These are phyloP conservation scores for Charanyca ferruginea DNA, from an alignment of 2,888 invertebrate species.

Conservation along the genomic window DNA sequence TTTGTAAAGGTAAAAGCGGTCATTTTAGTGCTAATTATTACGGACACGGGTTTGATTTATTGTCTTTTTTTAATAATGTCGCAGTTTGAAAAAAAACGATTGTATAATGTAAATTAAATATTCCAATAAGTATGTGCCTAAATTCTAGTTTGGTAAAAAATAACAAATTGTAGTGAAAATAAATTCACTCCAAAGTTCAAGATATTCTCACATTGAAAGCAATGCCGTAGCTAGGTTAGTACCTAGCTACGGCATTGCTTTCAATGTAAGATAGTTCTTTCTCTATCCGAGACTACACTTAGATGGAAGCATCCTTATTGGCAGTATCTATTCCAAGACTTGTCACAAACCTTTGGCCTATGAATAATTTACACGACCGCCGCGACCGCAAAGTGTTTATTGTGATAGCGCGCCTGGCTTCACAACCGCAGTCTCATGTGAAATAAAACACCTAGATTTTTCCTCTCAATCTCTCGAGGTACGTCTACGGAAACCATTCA, in stretches of 20 bases:
- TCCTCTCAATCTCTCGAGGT: constrained; percentile 84
- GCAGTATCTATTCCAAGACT: constrained; percentile 77
- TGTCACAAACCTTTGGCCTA: constrained; percentile 80
- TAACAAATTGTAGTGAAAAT: constrained; percentile 14
- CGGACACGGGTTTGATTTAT: neutral
- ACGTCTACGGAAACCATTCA: constrained; percentile 69
- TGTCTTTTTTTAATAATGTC: neutral
- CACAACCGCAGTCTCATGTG: constrained; percentile 84
- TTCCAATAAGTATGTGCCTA: too few species aligned
- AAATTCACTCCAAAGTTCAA: constrained; percentile 20
- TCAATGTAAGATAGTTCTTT: too few species aligned
- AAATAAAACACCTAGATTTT: constrained; percentile 90
- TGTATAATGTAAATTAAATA: too few species aligned
- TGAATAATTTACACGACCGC: constrained; percentile 84
- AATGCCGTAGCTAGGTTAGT: too few species aligned
- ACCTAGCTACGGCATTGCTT: too few species aligned
- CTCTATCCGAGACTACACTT: constrained; percentile 42
- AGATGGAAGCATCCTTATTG: constrained; percentile 65
- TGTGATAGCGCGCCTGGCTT: constrained; percentile 84
- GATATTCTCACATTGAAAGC: constrained; percentile 22
- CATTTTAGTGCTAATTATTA: neutral
- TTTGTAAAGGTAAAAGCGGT: neutral
- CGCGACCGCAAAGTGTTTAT: constrained; percentile 86
- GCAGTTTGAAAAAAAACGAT: too few species aligned
- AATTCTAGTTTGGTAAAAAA: neutral